Conservation (phyloP, 2,888 invertebrate genomes). For the Melieria omissa region DNA sequence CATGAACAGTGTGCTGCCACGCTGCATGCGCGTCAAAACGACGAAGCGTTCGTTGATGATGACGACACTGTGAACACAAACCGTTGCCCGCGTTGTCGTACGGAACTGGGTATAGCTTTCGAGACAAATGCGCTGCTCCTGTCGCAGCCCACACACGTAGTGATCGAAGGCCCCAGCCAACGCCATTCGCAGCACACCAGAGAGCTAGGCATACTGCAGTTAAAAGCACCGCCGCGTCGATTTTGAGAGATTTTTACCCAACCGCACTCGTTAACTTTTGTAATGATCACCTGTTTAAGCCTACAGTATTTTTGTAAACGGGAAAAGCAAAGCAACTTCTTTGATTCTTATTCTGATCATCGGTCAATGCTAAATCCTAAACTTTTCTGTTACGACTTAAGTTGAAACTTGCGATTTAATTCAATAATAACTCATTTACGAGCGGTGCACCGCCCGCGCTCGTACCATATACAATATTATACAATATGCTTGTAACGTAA, state of each 20-base stretch:
- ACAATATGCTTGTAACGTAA: no score
- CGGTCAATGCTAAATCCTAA: no score
- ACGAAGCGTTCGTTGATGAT: slow-evolving; percentile 30
- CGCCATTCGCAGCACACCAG: slow-evolving; percentile 17
- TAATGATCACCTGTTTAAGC: not conserved
- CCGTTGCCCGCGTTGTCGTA: slow-evolving; percentile 60
- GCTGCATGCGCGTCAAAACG: slow-evolving; percentile 15
- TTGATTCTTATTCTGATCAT: no score
- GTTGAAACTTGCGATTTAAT: no score
- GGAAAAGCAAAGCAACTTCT: no score
- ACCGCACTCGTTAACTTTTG: not conserved
- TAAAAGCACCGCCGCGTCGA: slow-evolving; percentile 64
- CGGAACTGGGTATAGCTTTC: slow-evolving; percentile 40
- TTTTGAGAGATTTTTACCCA: slow-evolving; percentile 48
- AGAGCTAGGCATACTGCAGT: slow-evolving; percentile 56
- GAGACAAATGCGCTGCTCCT: slow-evolving; percentile 51
- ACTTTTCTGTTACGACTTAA: no score
- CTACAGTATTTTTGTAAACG: slow-evolving; percentile 15
- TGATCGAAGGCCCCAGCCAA: slow-evolving; percentile 41
- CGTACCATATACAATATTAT: no score
- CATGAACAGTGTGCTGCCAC: slow-evolving; percentile 58
- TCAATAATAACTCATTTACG: no score
- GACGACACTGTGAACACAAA: slow-evolving; percentile 32
- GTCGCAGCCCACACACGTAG: slow-evolving; percentile 56
- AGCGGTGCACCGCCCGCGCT: no score